Conservation (phyloP, 2,888 invertebrate species). For the Beris morrisii region DNA sequence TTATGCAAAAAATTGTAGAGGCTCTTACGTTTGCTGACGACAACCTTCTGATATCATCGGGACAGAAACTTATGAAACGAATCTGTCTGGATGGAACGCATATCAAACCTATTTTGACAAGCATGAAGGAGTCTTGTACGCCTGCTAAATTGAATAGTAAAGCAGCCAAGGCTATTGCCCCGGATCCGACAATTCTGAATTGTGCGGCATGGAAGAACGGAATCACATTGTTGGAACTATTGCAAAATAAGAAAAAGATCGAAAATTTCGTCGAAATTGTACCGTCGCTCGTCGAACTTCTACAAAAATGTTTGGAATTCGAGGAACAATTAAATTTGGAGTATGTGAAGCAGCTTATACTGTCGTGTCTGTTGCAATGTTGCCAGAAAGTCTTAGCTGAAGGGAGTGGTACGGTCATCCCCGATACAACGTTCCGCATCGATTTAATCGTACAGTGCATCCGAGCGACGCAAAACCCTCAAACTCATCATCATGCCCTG, state of each 20-base stretch:
- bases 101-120: slow-evolving; percentile 61
- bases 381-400: slow-evolving; percentile 61
- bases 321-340: slow-evolving; percentile 82
- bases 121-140: slow-evolving; percentile 61
- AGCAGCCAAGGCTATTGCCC: slow-evolving; percentile 25
- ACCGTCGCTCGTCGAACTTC: slow-evolving; percentile 74
- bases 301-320: slow-evolving; percentile 76
- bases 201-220: slow-evolving; percentile 77
- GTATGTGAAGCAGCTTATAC: slow-evolving; percentile 83
- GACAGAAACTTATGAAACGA: slow-evolving; percentile 67
- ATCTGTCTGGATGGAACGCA: slow-evolving; percentile 66
- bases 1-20: slow-evolving; percentile 61
- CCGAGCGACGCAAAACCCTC: slow-evolving; percentile 87
- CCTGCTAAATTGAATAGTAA: neutral
- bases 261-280: slow-evolving; percentile 67
- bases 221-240: slow-evolving; percentile 76
- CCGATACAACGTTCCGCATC: slow-evolving; percentile 56
- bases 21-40: slow-evolving; percentile 63
- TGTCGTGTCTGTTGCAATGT: slow-evolving; percentile 75
- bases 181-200: slow-evolving; percentile 58
- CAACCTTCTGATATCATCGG: slow-evolving; percentile 63
- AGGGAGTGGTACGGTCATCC: slow-evolving; percentile 55
- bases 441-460: slow-evolving; percentile 77
- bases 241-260: slow-evolving; percentile 84
- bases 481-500: slow-evolving; percentile 92